Evolutionary conservation across 2,797 vertebrate genomes (phyloP).

Genomic region (Triplophysa bombifrons): DNA sequence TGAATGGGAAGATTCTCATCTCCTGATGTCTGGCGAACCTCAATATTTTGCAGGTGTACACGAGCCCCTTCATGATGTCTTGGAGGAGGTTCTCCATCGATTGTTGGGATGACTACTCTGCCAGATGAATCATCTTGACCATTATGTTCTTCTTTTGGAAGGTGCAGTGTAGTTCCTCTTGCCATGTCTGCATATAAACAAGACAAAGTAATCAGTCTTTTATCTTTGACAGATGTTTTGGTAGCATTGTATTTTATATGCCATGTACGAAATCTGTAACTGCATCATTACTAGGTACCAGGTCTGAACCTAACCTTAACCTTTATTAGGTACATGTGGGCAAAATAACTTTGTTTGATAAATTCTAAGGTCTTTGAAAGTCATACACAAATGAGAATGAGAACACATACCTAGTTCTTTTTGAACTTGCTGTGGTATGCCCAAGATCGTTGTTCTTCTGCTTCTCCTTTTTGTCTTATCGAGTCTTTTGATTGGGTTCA

Average conservation of each 20-base stretch:
- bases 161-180: slow-evolving; percentile 68
- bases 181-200: slow-evolving; percentile 67
- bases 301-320: too few species aligned
- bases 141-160: slow-evolving; percentile 48
- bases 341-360: too few species aligned
- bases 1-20: slow-evolving; percentile 77
- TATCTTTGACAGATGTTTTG: background rate
- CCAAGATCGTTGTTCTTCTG: slow-evolving; percentile 93
- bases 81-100: slow-evolving; percentile 77
- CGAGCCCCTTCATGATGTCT: slow-evolving; percentile 74
- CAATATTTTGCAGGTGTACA: slow-evolving; percentile 84
- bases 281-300: too few species aligned
- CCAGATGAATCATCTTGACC: slow-evolving; percentile 56
- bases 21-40: slow-evolving; percentile 73
- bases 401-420: slow-evolving; percentile 87
- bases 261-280: too few species aligned
- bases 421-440: slow-evolving; percentile 93
- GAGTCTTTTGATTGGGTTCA: slow-evolving; percentile 72
- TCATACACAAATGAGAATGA: background rate
- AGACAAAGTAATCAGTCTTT: background rate
- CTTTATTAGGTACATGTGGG: too few species aligned
- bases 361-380: background rate
- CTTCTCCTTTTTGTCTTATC: slow-evolving; percentile 79
- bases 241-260: too few species aligned
- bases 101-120: slow-evolving; percentile 77